phyloP scores from a whole-genome alignment of 2,797 vertebrate species.

The Epinephelus coioides region DNA sequence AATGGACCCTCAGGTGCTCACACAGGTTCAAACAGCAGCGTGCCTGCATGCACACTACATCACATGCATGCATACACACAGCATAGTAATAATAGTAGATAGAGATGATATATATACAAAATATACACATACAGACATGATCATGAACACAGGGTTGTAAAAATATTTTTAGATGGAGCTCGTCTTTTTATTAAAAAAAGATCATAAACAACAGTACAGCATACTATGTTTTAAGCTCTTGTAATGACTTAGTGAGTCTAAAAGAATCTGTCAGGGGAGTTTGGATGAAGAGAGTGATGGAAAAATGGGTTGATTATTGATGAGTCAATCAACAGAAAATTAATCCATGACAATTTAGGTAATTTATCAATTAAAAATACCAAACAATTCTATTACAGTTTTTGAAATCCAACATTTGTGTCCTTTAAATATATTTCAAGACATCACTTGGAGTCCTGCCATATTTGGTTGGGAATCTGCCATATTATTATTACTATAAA shows the following conservation, averaged over 20 bases:
- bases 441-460: neutral
- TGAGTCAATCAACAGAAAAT: conserved; percentile 8
- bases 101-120: neutral
- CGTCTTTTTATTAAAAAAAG: conserved; percentile 2
- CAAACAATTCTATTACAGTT: neutral
- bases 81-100: conserved; percentile 4
- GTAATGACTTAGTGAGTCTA: neutral
- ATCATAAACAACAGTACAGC: conserved; percentile 3
- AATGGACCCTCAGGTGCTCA: conserved; percentile 80
- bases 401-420: neutral
- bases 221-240: neutral
- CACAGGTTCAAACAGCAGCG: conserved; percentile 72
- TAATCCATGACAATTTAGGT: neutral
- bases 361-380: neutral
- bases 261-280: conserved; percentile 2
- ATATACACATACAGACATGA: neutral
- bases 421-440: neutral
- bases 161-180: conserved; percentile 19
- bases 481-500: neutral
- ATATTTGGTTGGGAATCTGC: neutral
- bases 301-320: neutral
- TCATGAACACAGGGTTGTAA: neutral
- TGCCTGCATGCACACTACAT: conserved; percentile 43
- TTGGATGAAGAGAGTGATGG: neutral
- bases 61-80: conserved; percentile 37